Evolutionary conservation across 2,888 invertebrate species (phyloP).

Genomic region (Noctua janthe): DNA sequence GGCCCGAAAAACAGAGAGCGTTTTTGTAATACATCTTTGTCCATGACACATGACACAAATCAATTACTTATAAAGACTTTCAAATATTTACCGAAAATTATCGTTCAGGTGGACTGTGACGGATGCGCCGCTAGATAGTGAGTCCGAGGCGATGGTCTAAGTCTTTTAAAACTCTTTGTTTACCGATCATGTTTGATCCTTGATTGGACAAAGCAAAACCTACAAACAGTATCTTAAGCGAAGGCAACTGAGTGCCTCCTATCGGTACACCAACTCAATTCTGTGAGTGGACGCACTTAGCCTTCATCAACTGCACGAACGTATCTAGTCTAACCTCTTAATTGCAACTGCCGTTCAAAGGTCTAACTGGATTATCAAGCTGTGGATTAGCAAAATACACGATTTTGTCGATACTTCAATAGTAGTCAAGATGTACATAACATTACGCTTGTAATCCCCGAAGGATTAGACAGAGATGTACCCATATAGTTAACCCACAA

Average conservation of each 20-base stretch:
- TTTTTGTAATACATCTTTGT: slow-evolving; percentile 12
- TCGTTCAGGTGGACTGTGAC: too few species aligned
- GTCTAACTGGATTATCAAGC: not conserved
- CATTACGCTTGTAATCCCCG: not conserved
- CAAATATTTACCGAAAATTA: too few species aligned
- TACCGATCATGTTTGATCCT: too few species aligned
- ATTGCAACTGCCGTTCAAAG: not conserved
- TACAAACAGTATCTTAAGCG: not conserved
- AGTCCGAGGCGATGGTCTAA: too few species aligned
- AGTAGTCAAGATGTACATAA: not conserved
- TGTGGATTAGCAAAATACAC: not conserved
- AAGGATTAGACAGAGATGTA: not conserved
- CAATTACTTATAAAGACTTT: too few species aligned
- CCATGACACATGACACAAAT: not conserved
- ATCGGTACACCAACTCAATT: not conserved
- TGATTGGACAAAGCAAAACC: not conserved
- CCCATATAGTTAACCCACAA: not conserved
- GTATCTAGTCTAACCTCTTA: not conserved
- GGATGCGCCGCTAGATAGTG: too few species aligned
- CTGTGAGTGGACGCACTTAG: not conserved
- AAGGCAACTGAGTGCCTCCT: not conserved
- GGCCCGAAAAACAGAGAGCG: not conserved
- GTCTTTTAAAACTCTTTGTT: too few species aligned
- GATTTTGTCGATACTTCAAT: not conserved
- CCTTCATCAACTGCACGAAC: not conserved